Evolutionary conservation across 2,888 invertebrate species (phyloP).

Genomic region (Anticlea derivata): DNA sequence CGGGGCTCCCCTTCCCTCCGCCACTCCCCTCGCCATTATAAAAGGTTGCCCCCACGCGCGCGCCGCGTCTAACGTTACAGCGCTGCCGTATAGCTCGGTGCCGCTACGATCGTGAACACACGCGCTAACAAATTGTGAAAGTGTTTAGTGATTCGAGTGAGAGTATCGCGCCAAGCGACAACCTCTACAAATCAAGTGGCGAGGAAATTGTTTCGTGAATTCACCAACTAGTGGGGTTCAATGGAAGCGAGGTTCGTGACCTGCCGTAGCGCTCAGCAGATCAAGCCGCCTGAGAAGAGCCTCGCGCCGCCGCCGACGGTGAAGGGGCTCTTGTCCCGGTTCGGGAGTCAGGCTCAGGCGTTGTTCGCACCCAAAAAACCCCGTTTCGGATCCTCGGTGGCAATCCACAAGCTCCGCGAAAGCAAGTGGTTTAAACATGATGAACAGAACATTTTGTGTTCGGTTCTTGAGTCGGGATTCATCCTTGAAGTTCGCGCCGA

Average conservation of each 20-base stretch:
- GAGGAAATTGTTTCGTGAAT: constrained; percentile 66
- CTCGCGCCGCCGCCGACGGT: constrained; percentile 78
- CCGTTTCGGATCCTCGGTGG: constrained; percentile 86
- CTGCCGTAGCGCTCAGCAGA: constrained; percentile 82
- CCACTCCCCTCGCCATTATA: constrained; percentile 58
- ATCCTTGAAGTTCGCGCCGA: constrained; percentile 86
- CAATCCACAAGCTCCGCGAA: constrained; percentile 88
- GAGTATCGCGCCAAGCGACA: constrained; percentile 59
- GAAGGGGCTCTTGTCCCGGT: constrained; percentile 80
- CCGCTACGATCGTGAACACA: constrained; percentile 55
- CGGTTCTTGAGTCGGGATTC: constrained; percentile 89
- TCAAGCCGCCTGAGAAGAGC: constrained; percentile 82
- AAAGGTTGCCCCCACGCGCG: constrained; percentile 64
- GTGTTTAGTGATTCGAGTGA: constrained; percentile 78
- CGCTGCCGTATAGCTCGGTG: constrained; percentile 65
- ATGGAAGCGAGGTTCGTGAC: constrained; percentile 84
- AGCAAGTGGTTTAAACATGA: constrained; percentile 90
- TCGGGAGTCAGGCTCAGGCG: constrained; percentile 82
- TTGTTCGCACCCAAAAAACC: constrained; percentile 80
- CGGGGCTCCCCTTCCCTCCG: constrained; percentile 43
- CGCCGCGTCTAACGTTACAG: constrained; percentile 75
- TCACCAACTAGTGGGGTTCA: constrained; percentile 74
- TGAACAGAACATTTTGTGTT: constrained; percentile 88
- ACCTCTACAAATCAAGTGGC: constrained; percentile 53
- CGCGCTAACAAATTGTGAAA: constrained; percentile 79